These are phyloP conservation scores for Aythya fuligula DNA, from an alignment of 2,797 vertebrate species.

Conservation along the genomic window DNA sequence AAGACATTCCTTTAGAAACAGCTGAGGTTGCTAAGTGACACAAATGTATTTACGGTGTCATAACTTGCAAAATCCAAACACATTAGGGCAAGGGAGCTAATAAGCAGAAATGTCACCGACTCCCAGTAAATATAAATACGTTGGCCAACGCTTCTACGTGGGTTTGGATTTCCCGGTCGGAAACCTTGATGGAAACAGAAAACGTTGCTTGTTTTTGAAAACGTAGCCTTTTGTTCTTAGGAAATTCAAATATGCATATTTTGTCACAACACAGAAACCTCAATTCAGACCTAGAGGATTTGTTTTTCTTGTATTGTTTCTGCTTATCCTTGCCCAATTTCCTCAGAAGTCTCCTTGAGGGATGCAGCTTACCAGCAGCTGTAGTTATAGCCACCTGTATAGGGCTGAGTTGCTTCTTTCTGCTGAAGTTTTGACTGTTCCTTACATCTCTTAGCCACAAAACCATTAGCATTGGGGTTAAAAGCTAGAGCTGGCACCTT, in stretches of 20 bases:
- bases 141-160: not conserved
- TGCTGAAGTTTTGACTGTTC: not conserved
- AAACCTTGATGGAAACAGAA: not conserved
- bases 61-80: conserved; percentile 35
- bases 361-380: not conserved
- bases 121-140: not conserved
- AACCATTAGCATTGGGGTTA: not conserved
- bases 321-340: not conserved
- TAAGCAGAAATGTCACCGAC: not conserved
- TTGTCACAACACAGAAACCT: not conserved
- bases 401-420: not conserved
- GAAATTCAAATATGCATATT: not conserved
- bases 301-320: not conserved
- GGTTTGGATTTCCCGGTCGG: not conserved
- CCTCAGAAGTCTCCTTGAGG: not conserved
- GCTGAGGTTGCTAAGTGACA: conserved; percentile 68
- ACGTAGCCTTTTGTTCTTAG: not conserved
- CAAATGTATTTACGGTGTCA: conserved; percentile 51
- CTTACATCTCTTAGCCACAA: not conserved
- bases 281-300: not conserved
- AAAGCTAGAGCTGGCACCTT: not conserved
- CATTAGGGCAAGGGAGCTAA: not conserved
- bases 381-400: rapidly evolving
- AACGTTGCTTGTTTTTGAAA: not conserved
- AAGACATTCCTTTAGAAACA: conserved; percentile 59